Percentiles rank a stretch among this genome's conserved stretches.
Conservation (phyloP, 2,797 vertebrate genomes). For the Crenuchus spilurus region DNA sequence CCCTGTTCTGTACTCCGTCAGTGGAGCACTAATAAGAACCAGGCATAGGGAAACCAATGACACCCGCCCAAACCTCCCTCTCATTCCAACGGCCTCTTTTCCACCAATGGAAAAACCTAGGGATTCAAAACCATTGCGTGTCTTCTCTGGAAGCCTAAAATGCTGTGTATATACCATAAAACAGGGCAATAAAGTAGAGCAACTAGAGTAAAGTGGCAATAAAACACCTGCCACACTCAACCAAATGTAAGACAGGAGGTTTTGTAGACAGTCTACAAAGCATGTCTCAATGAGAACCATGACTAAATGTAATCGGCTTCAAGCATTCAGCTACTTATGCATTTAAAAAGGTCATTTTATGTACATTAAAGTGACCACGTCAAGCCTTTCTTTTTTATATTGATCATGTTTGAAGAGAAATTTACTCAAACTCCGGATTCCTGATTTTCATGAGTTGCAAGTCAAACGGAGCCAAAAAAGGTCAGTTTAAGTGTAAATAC, state of each 20-base stretch:
- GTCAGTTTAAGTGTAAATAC: too few species aligned
- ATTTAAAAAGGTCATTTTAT: too few species aligned
- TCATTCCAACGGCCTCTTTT: conserved; percentile 47
- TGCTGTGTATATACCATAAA: conserved; percentile 54
- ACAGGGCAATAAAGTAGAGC: conserved; percentile 54
- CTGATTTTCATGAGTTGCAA: too few species aligned
- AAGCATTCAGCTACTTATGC: conserved; percentile 31
- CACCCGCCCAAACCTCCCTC: conserved; percentile 50
- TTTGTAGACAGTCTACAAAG: conserved; percentile 38
- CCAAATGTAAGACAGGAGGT: conserved; percentile 11
- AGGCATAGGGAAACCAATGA: conserved; percentile 53
- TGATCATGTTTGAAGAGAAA: too few species aligned
- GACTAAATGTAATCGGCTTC: conserved; percentile 37
- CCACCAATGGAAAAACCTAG: conserved; percentile 54
- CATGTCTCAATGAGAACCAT: conserved; percentile 27
- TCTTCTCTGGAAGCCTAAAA: conserved; percentile 55
- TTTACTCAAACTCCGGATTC: too few species aligned
- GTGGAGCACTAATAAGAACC: conserved; percentile 60
- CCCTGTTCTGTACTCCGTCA: conserved; percentile 52
- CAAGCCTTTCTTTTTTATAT: too few species aligned
- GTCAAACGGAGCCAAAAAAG: too few species aligned
- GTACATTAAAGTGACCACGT: too few species aligned
- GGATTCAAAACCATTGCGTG: conserved; percentile 54
- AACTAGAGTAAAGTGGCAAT: conserved; percentile 57
- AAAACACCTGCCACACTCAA: conserved; percentile 60